Evolutionary conservation across 2,113 vertebrate genomes (phyloP).

Genomic region (Alectura lathami): DNA sequence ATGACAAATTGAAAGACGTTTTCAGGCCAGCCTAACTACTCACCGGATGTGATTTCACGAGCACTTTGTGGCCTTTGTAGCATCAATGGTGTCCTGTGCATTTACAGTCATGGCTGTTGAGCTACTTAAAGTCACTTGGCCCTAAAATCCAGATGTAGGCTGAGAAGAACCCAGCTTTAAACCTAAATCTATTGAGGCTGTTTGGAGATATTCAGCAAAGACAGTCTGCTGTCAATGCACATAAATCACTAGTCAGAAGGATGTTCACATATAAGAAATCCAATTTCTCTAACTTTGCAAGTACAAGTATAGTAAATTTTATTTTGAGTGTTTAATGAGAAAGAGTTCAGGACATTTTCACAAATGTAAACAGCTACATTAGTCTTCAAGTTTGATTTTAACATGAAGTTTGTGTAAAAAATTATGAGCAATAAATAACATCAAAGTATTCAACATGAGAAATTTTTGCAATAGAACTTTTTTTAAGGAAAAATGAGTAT

Average conservation of each 20-base stretch:
- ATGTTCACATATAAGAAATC: fast-evolving
- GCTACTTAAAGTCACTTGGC: not conserved
- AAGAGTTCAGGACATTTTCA: not conserved
- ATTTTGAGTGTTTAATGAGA: not conserved
- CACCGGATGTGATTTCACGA: not conserved
- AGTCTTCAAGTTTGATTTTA: not conserved
- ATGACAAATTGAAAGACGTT: too few relatives aligned
- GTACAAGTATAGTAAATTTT: fast-evolving
- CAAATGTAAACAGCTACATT: not conserved
- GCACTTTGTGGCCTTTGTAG: not conserved
- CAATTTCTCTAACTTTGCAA: not conserved
- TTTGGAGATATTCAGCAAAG: not conserved
- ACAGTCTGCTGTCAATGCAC: not conserved
- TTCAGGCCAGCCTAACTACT: not conserved
- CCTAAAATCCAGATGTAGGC: not conserved
- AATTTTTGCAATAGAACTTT: not conserved
- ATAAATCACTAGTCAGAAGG: not conserved
- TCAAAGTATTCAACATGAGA: fast-evolving
- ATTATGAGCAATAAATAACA: not conserved
- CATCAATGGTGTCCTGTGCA: fast-evolving
- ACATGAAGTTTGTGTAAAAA: not conserved
- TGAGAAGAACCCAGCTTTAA: not conserved
- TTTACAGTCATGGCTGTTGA: fast-evolving
- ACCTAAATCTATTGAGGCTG: fast-evolving
- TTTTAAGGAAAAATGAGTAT: not conserved